Conservation (phyloP, 2,888 invertebrate genomes). For the Enchytraeus crypticus region DNA sequence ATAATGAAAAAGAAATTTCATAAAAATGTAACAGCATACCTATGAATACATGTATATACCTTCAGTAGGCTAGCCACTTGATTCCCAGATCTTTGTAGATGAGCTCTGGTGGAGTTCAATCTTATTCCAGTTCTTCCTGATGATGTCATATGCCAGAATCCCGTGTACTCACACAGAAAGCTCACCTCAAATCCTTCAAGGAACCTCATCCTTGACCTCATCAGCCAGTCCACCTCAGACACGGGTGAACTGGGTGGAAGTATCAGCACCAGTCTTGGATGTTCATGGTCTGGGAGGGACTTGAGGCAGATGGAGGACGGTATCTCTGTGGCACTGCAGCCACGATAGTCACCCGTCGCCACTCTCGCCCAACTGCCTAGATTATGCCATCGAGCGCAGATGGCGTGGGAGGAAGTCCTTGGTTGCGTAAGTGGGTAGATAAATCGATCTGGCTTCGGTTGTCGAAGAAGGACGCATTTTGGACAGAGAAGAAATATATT, state of each 20-base stretch:
- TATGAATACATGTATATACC: too few species aligned
- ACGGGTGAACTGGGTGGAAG: conserved; percentile 26
- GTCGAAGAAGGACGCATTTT: conserved; percentile 27
- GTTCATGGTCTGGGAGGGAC: conserved; percentile 28
- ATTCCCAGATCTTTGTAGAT: conserved; percentile 13
- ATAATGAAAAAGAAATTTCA: too few species aligned
- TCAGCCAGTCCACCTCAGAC: conserved; percentile 26
- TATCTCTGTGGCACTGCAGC: conserved; percentile 13
- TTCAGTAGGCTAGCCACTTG: too few species aligned
- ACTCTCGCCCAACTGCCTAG: conserved; percentile 30
- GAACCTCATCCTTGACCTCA: conserved; percentile 22
- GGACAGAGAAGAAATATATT: conserved; percentile 25
- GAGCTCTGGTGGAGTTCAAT: conserved; percentile 19
- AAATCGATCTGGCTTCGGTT: conserved; percentile 23
- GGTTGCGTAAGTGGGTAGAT: conserved; percentile 15
- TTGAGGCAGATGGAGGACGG: conserved; percentile 15
- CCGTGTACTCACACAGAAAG: conserved; percentile 29
- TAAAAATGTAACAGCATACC: too few species aligned
- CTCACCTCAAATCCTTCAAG: conserved; percentile 31
- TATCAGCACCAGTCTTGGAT: conserved; percentile 28
- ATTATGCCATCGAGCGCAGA: conserved; percentile 30
- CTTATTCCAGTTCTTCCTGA: conserved; percentile 24
- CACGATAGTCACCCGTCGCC: conserved; percentile 27
- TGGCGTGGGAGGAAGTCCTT: conserved; percentile 21
- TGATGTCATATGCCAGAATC: conserved; percentile 28